Percentiles rank a stretch among this genome's conserved stretches.
Evolutionary conservation across 2,113 vertebrate species (phyloP).

Genomic region (Ctenodactylus gundi): DNA sequence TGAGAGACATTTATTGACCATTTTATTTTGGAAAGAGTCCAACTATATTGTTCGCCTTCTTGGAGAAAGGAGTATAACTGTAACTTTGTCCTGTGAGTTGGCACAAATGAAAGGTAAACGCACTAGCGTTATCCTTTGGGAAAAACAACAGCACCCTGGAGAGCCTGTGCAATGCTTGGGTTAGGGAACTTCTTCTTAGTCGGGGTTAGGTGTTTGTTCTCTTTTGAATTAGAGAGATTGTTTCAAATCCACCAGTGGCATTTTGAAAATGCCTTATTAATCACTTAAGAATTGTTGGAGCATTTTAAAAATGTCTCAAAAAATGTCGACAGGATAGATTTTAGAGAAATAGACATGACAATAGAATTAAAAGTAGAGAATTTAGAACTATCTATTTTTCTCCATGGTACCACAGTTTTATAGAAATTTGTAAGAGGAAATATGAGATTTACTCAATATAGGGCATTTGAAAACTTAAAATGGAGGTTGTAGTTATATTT

Average conservation of each 20-base stretch:
- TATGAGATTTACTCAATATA: background rate
- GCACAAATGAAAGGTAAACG: constrained; percentile 55
- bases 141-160: constrained; percentile 52
- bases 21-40: constrained; percentile 54
- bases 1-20: constrained; percentile 2
- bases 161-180: constrained; percentile 56
- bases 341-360: constrained; percentile 58
- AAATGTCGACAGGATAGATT: background rate
- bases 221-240: constrained; percentile 57
- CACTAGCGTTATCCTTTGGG: background rate
- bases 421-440: background rate
- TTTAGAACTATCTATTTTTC: constrained; percentile 1
- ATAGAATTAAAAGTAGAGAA: constrained; percentile 43
- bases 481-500: background rate
- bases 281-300: constrained; percentile 57
- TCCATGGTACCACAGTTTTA: background rate
- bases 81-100: constrained; percentile 68
- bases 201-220: constrained; percentile 51
- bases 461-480: background rate
- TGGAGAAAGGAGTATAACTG: constrained; percentile 40
- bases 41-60: constrained; percentile 38
- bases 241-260: constrained; percentile 51
- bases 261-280: constrained; percentile 61
- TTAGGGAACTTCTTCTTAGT: constrained; percentile 62
- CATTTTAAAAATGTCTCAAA: constrained; percentile 55